Base-by-base conservation (phyloP, 2,113 vertebrate species). In the Strigops habroptila region DNA sequence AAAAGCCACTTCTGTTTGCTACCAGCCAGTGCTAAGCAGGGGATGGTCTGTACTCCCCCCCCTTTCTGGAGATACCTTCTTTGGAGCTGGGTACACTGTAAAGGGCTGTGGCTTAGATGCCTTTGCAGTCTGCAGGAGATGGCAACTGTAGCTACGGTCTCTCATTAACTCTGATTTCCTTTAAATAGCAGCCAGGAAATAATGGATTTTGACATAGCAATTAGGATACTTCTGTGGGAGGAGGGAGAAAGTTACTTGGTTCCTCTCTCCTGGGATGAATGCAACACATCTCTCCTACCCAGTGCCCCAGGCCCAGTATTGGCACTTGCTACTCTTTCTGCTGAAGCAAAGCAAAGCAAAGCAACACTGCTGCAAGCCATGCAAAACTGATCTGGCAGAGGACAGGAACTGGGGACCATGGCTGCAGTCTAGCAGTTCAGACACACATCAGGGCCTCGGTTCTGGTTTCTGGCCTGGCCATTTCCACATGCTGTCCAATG, bases 201-300 rank as follows among this genome's bases (percentile, higher is more conserved):
- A 73, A 69, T 6, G 53, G 35, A 62, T 64, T 82, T 81, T 13
- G 59, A 33, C 39, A 65, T 1, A 55, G 33, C 4, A 5, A 64
- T 62, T 69, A 37, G 39, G 48, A 12, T 33, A 21, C 10, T 52
- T 35, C 43, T 25, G 31, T 4, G 18, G 30, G 12, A 93, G 33
- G 31, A 63, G 63, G 48, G 79, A 74, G 59, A 55, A 0, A 24
- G 17, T 3, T 0, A 48, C 37, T 68, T 5, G 0, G 25, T 33
- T 86, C 59, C 67, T 62, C 46, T 63, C 63, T 43, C 65, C 37
- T 71, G 2, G 0, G 10, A 9, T 18, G 25, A 37, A 46, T 18
- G 49, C 67, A 73, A 55, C 16, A 41, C 31, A 35, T 14, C 15
- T 63, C 70, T 68, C 19, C 37, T 44, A 17, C 49, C 6, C 27